These are phyloP conservation scores for Rhynchophorus ferrugineus DNA, from an alignment of 1,140 invertebrate genomes.

Conservation along the genomic window DNA sequence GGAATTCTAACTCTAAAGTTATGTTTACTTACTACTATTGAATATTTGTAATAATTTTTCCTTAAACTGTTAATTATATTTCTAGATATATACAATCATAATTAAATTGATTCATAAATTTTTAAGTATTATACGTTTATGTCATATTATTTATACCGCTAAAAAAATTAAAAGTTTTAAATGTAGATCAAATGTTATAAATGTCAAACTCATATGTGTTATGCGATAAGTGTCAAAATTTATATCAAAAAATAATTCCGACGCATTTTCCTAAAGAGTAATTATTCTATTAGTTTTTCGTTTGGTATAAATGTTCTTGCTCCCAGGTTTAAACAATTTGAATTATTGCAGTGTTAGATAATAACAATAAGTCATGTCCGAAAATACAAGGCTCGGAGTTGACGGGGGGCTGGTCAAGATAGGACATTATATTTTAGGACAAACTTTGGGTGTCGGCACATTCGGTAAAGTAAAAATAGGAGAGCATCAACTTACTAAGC, in stretches of 20 bases:
- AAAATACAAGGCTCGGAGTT: conserved; percentile 18
- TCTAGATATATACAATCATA: no score
- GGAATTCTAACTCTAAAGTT: no score
- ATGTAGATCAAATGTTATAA: neutral
- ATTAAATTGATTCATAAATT: no score
- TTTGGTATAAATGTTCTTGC: conserved; percentile 6
- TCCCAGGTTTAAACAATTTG: neutral
- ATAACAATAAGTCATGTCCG: conserved; percentile 22
- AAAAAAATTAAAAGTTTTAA: no score
- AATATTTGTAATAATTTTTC: no score
- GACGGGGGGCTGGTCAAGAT: conserved; percentile 88
- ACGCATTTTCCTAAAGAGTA: neutral
- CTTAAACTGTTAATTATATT: no score
- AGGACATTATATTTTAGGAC: conserved; percentile 84
- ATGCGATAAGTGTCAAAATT: neutral
- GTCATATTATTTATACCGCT: no score
- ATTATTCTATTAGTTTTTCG: neutral
- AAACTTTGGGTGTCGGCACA: conserved; percentile 84
- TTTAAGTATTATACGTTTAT: no score
- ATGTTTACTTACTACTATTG: no score
- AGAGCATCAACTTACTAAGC: conserved; percentile 93
- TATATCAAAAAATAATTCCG: neutral
- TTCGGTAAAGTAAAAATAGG: conserved; percentile 98
- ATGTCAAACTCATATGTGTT: neutral
- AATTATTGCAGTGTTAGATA: conserved; percentile 2